These are phyloP conservation scores for Hoplias malabaricus DNA, from an alignment of 2,113 vertebrate species.

Conservation along the genomic window DNA sequence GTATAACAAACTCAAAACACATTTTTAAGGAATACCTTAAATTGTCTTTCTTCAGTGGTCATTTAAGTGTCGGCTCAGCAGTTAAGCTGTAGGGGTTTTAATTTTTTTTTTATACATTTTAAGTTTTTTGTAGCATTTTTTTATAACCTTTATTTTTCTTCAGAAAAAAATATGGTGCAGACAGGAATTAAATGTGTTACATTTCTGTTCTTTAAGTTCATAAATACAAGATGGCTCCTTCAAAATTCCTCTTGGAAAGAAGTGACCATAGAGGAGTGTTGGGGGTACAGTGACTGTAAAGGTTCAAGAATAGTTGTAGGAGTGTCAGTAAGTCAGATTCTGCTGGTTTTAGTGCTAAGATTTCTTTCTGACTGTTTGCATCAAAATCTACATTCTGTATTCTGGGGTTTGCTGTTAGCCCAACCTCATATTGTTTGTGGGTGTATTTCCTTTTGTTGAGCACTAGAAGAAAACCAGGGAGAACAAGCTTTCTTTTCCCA, in stretches of 20 bases:
- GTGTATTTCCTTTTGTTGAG: not conserved
- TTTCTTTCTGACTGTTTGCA: not conserved
- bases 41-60: constrained; percentile 51
- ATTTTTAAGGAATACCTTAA: constrained; percentile 33
- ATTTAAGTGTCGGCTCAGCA: constrained; percentile 59
- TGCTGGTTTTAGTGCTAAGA: not conserved
- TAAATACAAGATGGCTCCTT: constrained; percentile 90
- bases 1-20: constrained; percentile 58
- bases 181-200: constrained; percentile 61
- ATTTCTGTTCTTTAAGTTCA: constrained; percentile 73
- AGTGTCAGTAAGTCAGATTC: constrained; percentile 3
- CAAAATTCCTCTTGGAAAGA: constrained; percentile 59
- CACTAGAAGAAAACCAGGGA: not conserved
- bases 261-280: constrained; percentile 33
- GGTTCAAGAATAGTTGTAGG: constrained; percentile 1
- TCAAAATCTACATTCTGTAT: not conserved
- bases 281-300: not conserved
- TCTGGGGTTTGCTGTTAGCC: not conserved
- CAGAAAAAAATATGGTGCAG: constrained; percentile 49
- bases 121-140: constrained; percentile 42
- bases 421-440: not conserved
- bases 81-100: constrained; percentile 44
- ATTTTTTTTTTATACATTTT: constrained; percentile 52
- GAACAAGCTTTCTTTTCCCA: not conserved
- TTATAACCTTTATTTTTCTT: constrained; percentile 47